These are phyloP conservation scores for Butorides virescens DNA, from an alignment of 2,113 vertebrate genomes.

Conservation along the genomic window DNA sequence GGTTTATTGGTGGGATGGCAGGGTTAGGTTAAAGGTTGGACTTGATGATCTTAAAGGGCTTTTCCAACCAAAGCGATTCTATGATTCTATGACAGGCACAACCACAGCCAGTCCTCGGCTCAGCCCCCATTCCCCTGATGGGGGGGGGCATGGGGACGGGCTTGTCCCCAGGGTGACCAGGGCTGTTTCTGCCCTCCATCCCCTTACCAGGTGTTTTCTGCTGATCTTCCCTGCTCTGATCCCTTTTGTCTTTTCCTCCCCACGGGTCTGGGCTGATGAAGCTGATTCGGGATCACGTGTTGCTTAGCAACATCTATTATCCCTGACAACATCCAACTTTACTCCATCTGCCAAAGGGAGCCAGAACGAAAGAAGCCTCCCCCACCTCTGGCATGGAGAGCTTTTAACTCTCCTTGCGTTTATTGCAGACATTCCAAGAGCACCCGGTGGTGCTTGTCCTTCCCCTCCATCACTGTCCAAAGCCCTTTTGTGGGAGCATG, in stretches of 20 bases:
- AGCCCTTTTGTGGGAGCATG: neutral
- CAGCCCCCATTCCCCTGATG: neutral
- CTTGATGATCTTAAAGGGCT: too few species aligned
- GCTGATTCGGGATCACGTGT: neutral
- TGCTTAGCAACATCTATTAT: constrained; percentile 39
- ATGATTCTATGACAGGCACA: neutral
- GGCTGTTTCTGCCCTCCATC: neutral
- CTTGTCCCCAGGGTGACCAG: neutral
- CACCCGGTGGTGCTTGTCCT: neutral
- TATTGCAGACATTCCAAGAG: neutral
- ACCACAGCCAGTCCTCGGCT: neutral
- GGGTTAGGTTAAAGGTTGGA: too few species aligned
- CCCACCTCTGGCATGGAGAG: neutral
- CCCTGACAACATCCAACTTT: neutral
- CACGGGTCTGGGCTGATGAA: neutral
- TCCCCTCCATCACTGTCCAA: neutral
- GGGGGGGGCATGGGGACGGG: neutral
- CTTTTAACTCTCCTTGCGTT: neutral
- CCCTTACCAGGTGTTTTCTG: neutral
- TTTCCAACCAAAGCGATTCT: too few species aligned
- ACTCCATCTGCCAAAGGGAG: neutral
- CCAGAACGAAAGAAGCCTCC: neutral
- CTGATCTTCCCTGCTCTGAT: neutral
- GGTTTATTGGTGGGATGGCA: too few species aligned
- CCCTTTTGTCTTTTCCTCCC: neutral